These are phyloP conservation scores for Troglohyphantes excavatus DNA, from an alignment of 2,888 invertebrate genomes.

Conservation along the genomic window DNA sequence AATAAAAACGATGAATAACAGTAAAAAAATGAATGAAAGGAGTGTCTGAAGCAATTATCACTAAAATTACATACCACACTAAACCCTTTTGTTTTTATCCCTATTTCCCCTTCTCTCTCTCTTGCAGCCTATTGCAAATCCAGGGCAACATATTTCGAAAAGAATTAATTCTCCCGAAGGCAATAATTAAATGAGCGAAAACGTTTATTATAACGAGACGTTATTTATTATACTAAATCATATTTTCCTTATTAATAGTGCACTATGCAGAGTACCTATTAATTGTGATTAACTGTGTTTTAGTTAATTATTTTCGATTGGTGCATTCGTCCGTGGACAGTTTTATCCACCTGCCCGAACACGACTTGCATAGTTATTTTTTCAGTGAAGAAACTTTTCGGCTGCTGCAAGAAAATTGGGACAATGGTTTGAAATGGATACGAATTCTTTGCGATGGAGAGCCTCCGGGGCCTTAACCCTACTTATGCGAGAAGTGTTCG, in stretches of 20 bases:
- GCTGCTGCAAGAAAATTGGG: slow-evolving; percentile 20
- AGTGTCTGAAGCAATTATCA: too few relatives aligned
- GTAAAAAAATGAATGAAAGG: too few relatives aligned
- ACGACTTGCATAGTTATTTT: slow-evolving; percentile 19
- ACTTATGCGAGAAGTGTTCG: slow-evolving; percentile 1
- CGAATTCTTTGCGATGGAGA: not conserved
- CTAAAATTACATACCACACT: too few relatives aligned
- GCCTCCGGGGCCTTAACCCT: not conserved
- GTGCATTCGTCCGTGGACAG: not conserved
- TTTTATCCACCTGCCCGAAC: not conserved
- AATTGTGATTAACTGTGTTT: not conserved
- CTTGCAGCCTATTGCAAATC: not conserved
- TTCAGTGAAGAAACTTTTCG: not conserved
- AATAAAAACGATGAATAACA: too few relatives aligned
- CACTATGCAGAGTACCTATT: not conserved
- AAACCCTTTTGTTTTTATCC: too few relatives aligned
- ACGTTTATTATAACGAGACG: not conserved
- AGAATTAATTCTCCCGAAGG: not conserved
- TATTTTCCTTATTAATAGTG: not conserved
- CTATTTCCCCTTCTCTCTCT: not conserved
- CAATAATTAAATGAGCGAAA: not conserved
- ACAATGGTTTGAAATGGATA: slow-evolving; percentile 34
- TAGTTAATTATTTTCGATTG: not conserved
- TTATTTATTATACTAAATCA: not conserved
- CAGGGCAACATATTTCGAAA: not conserved